Conservation (phyloP, 1,140 invertebrate genomes). For the Procambarus clarkii region DNA sequence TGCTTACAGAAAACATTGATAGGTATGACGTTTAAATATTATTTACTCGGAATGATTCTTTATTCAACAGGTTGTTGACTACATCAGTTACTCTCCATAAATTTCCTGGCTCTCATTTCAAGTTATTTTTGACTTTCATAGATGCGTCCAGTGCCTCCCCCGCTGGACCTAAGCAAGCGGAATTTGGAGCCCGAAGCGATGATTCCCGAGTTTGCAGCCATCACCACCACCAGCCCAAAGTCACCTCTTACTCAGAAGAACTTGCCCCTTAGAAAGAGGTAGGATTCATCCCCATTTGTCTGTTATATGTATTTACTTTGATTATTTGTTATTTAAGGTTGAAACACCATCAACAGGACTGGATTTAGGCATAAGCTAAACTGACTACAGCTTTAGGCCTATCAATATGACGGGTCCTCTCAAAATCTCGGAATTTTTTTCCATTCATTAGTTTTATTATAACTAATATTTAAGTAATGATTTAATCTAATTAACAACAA, state of each 20-base stretch:
- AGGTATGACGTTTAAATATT: too few species aligned
- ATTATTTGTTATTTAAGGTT: too few species aligned
- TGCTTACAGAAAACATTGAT: not conserved
- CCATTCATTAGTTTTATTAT: too few species aligned
- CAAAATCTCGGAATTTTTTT: too few species aligned
- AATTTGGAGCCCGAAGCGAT: constrained; percentile 69
- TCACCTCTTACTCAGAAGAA: constrained; percentile 72
- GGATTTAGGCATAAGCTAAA: too few species aligned
- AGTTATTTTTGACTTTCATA: constrained; percentile 14
- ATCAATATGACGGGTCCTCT: too few species aligned
- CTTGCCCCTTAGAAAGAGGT: constrained; percentile 73
- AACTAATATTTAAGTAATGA: too few species aligned
- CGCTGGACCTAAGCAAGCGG: constrained; percentile 73
- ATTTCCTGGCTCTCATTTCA: not conserved
- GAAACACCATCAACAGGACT: too few species aligned
- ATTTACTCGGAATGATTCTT: not conserved
- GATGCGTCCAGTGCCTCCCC: constrained; percentile 73
- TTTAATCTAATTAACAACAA: too few species aligned
- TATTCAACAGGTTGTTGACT: not conserved
- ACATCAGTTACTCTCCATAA: not conserved
- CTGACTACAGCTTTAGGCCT: too few species aligned
- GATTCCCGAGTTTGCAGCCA: constrained; percentile 62
- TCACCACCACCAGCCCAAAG: constrained; percentile 68
- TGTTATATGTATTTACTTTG: too few species aligned
- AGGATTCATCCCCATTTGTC: not conserved